These are phyloP conservation scores for Cydia amplana DNA, from an alignment of 1,140 invertebrate genomes.

Conservation along the genomic window DNA sequence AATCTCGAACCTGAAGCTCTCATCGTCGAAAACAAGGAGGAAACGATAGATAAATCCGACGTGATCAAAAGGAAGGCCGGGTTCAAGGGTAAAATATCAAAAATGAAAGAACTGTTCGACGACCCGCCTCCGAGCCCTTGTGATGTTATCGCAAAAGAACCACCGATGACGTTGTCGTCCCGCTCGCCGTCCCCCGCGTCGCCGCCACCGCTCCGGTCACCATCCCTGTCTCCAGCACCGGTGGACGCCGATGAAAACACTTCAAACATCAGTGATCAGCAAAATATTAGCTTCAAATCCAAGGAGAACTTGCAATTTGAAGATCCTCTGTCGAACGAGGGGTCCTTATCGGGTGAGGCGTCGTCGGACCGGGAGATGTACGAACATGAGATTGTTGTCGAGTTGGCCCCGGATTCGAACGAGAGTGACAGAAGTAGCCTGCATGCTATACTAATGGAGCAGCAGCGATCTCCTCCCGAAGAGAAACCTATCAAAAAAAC, in stretches of 20 bases:
- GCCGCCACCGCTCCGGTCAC: neutral
- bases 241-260: neutral
- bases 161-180: neutral
- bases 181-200: neutral
- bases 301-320: constrained; percentile 20
- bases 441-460: constrained; percentile 4
- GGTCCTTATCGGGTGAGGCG: neutral
- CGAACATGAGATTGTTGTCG: constrained; percentile 13
- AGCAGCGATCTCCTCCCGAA: neutral
- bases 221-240: neutral
- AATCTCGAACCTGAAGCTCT: neutral
- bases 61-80: neutral
- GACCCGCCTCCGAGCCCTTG: neutral
- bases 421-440: constrained; percentile 18
- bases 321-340: constrained; percentile 4
- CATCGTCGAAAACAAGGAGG: neutral
- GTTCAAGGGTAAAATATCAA: neutral
- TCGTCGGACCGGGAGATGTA: neutral
- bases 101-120: constrained; percentile 21
- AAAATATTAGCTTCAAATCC: neutral
- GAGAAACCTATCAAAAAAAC: constrained; percentile 15
- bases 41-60: neutral
- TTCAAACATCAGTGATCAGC: neutral
- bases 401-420: neutral
- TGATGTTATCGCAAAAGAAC: neutral